These are phyloP conservation scores for Malachius bipustulatus DNA, from an alignment of 2,888 invertebrate genomes.

Conservation along the genomic window DNA sequence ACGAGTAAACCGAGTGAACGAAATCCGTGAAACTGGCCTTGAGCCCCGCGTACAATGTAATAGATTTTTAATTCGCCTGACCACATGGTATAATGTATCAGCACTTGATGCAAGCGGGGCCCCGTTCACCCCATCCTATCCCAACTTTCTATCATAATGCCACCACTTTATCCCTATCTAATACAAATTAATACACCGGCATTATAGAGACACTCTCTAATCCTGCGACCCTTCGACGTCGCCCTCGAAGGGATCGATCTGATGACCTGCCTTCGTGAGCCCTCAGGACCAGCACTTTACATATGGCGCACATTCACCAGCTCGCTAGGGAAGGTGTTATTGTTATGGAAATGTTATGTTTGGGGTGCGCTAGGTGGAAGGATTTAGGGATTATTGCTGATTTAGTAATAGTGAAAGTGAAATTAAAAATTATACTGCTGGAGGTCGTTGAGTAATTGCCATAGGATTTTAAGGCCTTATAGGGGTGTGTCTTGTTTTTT, in stretches of 20 bases:
- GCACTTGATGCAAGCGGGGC: conserved; percentile 19
- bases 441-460: too few species aligned
- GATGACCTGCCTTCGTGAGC: neutral
- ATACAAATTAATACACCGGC: conserved; percentile 37
- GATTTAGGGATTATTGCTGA: too few species aligned
- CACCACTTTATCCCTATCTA: conserved; percentile 35
- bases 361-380: too few species aligned
- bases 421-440: too few species aligned
- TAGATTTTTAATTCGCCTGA: conserved; percentile 37
- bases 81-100: conserved; percentile 34
- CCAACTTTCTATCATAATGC: conserved; percentile 34
- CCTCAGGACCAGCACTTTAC: conserved; percentile 33
- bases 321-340: too few species aligned
- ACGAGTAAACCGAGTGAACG: neutral
- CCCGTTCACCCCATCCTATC: conserved; percentile 25
- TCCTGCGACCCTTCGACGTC: too few species aligned
- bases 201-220: conserved; percentile 34
- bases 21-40: too few species aligned
- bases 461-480: too few species aligned
- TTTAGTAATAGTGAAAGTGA: too few species aligned
- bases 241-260: neutral
- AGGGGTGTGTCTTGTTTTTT: too few species aligned
- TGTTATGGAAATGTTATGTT: too few species aligned
- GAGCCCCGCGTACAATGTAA: conserved; percentile 25
- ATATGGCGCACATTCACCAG: conserved; percentile 31